These are phyloP conservation scores for Chymomyza fuscimana DNA, from an alignment of 2,888 invertebrate genomes.

Conservation along the genomic window DNA sequence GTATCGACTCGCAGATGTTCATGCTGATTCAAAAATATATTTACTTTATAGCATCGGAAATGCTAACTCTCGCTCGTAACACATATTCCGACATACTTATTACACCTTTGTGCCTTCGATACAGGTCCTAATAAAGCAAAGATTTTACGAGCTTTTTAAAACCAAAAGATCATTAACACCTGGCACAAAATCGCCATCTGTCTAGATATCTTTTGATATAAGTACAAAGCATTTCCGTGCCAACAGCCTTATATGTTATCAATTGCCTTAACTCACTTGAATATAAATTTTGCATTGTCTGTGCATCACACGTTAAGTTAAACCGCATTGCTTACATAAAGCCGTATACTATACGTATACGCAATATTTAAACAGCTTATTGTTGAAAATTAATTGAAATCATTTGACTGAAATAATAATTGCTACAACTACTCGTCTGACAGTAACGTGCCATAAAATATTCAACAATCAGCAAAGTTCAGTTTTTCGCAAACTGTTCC, in stretches of 20 bases:
- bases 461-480: slow-evolving; percentile 12
- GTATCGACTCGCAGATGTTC: no score
- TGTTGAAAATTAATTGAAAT: slow-evolving; percentile 34
- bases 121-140: no score
- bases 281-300: background rate
- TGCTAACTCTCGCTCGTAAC: no score
- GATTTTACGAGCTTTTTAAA: no score
- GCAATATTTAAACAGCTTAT: background rate
- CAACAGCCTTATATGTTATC: slow-evolving; percentile 19
- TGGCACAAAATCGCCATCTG: no score
- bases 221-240: slow-evolving; percentile 7
- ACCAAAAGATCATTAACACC: no score
- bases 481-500: slow-evolving; percentile 30
- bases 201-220: no score
- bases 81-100: no score
- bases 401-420: slow-evolving; percentile 50
- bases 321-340: slow-evolving; percentile 7
- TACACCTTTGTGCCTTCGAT: no score
- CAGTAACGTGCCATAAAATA: slow-evolving; percentile 9
- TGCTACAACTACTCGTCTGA: slow-evolving; percentile 16
- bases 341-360: background rate
- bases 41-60: no score
- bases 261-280: background rate
- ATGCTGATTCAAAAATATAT: no score
- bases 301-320: background rate